These are phyloP conservation scores for Nothocercus julius DNA, from an alignment of 2,113 vertebrate species.

Conservation along the genomic window DNA sequence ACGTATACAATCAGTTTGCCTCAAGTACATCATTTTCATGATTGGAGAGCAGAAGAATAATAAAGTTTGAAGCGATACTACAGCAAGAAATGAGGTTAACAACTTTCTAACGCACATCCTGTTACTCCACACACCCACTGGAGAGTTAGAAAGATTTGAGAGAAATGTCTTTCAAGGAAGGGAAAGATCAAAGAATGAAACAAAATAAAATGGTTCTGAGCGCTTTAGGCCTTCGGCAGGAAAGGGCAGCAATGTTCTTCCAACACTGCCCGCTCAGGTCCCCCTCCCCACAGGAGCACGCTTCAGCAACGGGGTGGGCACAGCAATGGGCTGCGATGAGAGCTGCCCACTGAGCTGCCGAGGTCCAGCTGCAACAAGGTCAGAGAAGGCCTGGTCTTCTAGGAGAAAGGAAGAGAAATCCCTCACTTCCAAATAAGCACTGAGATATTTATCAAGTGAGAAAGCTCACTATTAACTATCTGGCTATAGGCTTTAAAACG, in stretches of 20 bases:
- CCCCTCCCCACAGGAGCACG: not conserved
- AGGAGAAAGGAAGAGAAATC: not conserved
- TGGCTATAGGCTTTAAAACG: not conserved
- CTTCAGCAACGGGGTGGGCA: not conserved
- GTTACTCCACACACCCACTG: not conserved
- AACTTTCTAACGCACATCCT: not conserved
- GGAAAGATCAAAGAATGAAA: not conserved
- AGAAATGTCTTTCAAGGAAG: not conserved
- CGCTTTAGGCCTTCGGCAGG: not conserved
- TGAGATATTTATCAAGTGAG: not conserved
- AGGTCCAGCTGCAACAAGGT: not conserved
- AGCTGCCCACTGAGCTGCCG: not conserved
- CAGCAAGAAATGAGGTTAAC: not conserved
- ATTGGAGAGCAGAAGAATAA: not conserved
- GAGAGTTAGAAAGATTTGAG: not conserved
- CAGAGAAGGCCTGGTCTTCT: rapidly evolving
- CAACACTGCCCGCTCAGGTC: not conserved
- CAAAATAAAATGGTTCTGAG: not conserved
- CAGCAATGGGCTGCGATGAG: not conserved
- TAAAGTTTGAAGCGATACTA: not conserved
- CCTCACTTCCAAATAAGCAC: not conserved
- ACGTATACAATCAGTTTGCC: not conserved
- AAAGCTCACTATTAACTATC: not conserved
- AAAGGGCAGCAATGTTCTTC: not conserved
- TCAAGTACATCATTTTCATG: not conserved